Conservation (phyloP, 2,797 vertebrate genomes). For the Rhinella marina region DNA sequence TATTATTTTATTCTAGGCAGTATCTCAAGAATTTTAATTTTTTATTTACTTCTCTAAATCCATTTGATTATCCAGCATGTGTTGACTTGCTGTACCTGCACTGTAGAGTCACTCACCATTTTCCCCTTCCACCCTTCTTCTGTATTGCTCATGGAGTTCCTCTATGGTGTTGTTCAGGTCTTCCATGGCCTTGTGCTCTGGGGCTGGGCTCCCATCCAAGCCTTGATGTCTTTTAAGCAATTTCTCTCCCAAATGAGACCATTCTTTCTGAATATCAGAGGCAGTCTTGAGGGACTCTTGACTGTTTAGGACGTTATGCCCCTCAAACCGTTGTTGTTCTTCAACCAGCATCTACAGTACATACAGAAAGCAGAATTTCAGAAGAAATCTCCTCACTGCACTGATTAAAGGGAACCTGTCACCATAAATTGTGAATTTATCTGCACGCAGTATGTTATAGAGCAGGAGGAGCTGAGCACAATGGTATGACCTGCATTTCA, state of each 20-base stretch:
- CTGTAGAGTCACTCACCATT: conserved; percentile 73
- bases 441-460: too few species aligned
- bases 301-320: conserved; percentile 72
- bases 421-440: too few species aligned
- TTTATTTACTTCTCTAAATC: too few species aligned
- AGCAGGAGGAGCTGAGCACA: too few species aligned
- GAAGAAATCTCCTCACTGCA: neutral
- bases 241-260: conserved; percentile 73
- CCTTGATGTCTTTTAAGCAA: conserved; percentile 77
- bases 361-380: neutral
- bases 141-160: conserved; percentile 74
- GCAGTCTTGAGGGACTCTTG: conserved; percentile 74
- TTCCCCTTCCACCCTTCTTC: conserved; percentile 74
- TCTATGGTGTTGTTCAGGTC: conserved; percentile 69
- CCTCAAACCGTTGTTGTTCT: conserved; percentile 74
- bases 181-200: conserved; percentile 67
- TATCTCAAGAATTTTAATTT: too few species aligned
- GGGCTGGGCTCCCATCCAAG: conserved; percentile 66
- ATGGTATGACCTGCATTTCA: too few species aligned
- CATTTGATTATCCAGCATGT: neutral
- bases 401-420: neutral
- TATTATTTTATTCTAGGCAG: too few species aligned
- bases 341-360: conserved; percentile 72
- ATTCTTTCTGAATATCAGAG: conserved; percentile 73
- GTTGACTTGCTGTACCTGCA: neutral